Evolutionary conservation across 2,113 vertebrate genomes (phyloP).

Genomic region (Helogale parvula): DNA sequence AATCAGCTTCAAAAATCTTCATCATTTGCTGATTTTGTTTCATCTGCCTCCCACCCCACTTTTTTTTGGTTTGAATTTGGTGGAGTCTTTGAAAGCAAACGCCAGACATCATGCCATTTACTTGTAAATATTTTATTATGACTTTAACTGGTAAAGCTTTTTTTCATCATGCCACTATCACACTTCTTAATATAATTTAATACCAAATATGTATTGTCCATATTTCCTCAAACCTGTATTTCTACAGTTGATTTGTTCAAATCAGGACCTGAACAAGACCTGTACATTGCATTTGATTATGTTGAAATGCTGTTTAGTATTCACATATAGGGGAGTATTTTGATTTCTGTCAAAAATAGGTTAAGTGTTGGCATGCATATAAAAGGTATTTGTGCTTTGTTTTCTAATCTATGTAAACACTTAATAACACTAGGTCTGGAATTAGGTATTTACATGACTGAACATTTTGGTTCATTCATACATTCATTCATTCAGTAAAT

Average conservation of each 20-base stretch:
- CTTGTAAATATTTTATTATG: background rate
- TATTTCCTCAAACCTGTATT: background rate
- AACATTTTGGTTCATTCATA: background rate
- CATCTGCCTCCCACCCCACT: background rate
- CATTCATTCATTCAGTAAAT: background rate
- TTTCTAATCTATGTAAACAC: background rate
- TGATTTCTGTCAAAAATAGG: background rate
- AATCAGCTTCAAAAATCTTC: background rate
- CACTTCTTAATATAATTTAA: background rate
- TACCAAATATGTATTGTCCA: background rate
- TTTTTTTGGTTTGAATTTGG: background rate
- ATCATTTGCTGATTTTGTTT: background rate
- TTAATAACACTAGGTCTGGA: background rate
- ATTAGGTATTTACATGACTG: background rate
- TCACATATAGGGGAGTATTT: background rate
- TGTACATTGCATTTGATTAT: background rate
- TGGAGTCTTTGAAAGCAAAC: background rate
- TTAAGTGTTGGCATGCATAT: background rate
- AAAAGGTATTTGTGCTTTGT: background rate
- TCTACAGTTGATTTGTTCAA: background rate
- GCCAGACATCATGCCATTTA: background rate
- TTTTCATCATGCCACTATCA: background rate
- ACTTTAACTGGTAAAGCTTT: background rate
- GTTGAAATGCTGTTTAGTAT: background rate
- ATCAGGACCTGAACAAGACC: background rate